A percentile compares a stretch with the other conserved stretches of the same genome.
Evolutionary conservation across 2,797 vertebrate genomes (phyloP).

Genomic region (Neoniphon sammara): DNA sequence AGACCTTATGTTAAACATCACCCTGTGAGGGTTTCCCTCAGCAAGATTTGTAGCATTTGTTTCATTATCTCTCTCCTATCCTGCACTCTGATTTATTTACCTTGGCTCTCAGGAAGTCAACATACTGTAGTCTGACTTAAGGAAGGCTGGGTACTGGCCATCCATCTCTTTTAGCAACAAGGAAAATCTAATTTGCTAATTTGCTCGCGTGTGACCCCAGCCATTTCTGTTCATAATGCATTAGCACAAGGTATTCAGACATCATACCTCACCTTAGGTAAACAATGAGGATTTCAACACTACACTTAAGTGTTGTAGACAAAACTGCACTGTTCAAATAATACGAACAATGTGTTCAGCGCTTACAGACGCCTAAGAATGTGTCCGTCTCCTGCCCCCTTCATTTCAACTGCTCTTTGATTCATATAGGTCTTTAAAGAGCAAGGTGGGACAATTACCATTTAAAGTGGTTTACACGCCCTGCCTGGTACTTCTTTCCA

Average conservation of each 20-base stretch:
- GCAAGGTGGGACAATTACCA: slow-evolving; percentile 76
- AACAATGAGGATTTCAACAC: slow-evolving; percentile 31
- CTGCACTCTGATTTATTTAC: slow-evolving; percentile 56
- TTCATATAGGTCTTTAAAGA: slow-evolving; percentile 68
- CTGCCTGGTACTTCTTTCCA: slow-evolving; percentile 61
- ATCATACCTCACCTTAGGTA: slow-evolving; percentile 70
- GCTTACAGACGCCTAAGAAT: slow-evolving; percentile 35
- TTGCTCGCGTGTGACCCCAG: slow-evolving; percentile 74
- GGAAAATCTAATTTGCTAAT: slow-evolving; percentile 82
- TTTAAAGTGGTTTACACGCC: slow-evolving; percentile 78
- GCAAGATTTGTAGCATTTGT: slow-evolving; percentile 30
- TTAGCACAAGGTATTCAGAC: slow-evolving; percentile 81
- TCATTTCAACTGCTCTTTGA: slow-evolving; percentile 68
- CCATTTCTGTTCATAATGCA: slow-evolving; percentile 80
- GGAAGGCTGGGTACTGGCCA: slow-evolving; percentile 68
- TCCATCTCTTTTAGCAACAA: slow-evolving; percentile 74
- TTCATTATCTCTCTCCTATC: slow-evolving; percentile 51
- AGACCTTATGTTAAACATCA: slow-evolving; percentile 38
- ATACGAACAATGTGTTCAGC: slow-evolving; percentile 35
- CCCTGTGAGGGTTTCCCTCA: slow-evolving; percentile 31
- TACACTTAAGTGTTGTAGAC: slow-evolving; percentile 28
- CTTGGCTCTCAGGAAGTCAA: slow-evolving; percentile 39
- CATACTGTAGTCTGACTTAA: slow-evolving; percentile 54
- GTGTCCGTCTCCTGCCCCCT: slow-evolving; percentile 50
- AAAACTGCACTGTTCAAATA: slow-evolving; percentile 44